Evolutionary conservation across 2,113 vertebrate genomes (phyloP), one percentile per base, ranked within the genome.

Genomic region (Eira barbara): DNA sequence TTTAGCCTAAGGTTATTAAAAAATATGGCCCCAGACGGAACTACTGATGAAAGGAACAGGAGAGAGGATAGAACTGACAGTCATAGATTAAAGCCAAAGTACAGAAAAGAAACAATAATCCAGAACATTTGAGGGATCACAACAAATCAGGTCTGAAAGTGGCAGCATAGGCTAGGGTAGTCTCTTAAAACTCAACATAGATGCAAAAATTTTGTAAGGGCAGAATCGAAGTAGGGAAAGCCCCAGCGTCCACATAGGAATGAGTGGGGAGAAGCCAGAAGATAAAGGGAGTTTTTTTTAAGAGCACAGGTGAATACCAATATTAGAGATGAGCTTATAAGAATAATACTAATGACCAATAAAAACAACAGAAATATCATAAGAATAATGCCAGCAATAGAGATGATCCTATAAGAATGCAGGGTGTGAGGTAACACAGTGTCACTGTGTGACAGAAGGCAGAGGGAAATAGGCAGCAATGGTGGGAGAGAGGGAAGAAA

Each of bases 1-100:
- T 97, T 96, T 69, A 63, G 47, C 27, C 20, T 78, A 69, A 81
- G 31, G 12, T 83, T 94, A 63, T 92, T 92, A 29, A 29, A 65
- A 94, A 65, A 36, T 65, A 59, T 47, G 39, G 13, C 7, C 18
- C 13, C 42, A 23, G 23, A 69, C 61, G 42, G n/a, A 94, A 27
- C 67, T 93, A 36, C 59, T 97, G 13, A 36, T 81, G 73, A 90
- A 94, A 97, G 95, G n/a, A 71, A 18, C 6, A 88, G n/a, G 55
- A 80, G n/a, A 84, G 73, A 95, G 14, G 7, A 47, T 92, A 11
- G n/a, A 84, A 49, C 47, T 31, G 45, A 73, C 31, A 67, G 81
- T 17, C 29, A 71, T 42, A 67, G 63, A 95, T 76, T 31, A 97
- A 96, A 95, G n/a, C 14, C n/a, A 84, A 80, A 95, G 9, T 61